A percentile compares a stretch with the other conserved stretches of the same genome.
phyloP scores from a whole-genome alignment of 2,113 vertebrate species.

The Poicephalus gulielmi region DNA sequence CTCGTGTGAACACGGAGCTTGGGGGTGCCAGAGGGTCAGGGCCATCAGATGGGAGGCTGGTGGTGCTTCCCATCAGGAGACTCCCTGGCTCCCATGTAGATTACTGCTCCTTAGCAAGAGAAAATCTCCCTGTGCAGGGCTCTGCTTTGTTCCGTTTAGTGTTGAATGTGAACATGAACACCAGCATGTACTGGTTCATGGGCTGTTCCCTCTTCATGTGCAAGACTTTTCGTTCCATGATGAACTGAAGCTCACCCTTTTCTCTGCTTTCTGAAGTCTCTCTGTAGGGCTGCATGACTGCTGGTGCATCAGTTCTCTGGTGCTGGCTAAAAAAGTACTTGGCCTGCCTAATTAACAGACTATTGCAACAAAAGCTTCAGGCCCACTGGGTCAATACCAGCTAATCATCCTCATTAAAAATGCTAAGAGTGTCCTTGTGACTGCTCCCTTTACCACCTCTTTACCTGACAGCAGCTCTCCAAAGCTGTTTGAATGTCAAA shows the following conservation, averaged over 20 bases:
- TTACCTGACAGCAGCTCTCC: not conserved
- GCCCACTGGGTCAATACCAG: not conserved
- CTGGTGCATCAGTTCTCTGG: too few species aligned
- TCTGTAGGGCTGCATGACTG: too few species aligned
- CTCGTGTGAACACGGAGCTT: accelerated
- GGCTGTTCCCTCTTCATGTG: too few species aligned
- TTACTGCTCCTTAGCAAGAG: not conserved
- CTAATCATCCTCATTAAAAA: not conserved
- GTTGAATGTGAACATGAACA: too few species aligned
- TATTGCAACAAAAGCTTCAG: not conserved
- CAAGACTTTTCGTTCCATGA: too few species aligned
- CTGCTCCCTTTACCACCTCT: not conserved
- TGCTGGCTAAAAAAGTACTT: not conserved
- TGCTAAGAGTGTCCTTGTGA: not conserved
- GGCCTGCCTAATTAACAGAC: not conserved
- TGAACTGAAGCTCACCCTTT: too few species aligned
- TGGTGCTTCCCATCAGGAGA: too few species aligned
- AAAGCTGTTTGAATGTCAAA: not conserved
- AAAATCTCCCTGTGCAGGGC: not conserved
- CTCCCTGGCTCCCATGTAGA: not conserved
- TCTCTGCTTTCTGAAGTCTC: too few species aligned
- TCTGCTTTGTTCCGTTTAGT: not conserved
- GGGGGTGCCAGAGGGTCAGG: not conserved
- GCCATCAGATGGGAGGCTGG: not conserved
- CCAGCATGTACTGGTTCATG: too few species aligned